Evolutionary conservation across 2,888 invertebrate species (phyloP).

Genomic region (Campaea margaritaria): DNA sequence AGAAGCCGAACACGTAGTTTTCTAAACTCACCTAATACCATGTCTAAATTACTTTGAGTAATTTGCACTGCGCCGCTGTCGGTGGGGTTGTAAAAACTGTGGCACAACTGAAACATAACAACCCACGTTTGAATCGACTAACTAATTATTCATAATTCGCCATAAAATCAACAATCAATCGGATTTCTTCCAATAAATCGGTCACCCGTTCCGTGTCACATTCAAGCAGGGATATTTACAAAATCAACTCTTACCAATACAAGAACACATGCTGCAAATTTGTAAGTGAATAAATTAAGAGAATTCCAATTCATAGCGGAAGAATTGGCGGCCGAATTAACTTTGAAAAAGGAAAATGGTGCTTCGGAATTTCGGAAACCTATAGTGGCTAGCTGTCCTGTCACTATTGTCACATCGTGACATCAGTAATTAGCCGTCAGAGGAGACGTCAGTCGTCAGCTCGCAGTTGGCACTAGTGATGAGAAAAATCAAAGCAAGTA

Average conservation of each 20-base stretch:
- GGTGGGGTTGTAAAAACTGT: constrained; percentile 89
- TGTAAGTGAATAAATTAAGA: constrained; percentile 59
- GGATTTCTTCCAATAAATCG: constrained; percentile 43
- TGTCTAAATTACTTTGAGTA: constrained; percentile 92
- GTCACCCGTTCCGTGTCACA: constrained; percentile 16
- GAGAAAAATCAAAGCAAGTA: no score
- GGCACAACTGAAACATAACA: constrained; percentile 80
- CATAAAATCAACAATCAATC: constrained; percentile 71
- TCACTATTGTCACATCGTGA: no score
- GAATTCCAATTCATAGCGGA: constrained; percentile 59
- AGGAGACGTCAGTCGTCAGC: no score
- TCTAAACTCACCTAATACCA: constrained; percentile 89
- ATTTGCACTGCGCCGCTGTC: constrained; percentile 93
- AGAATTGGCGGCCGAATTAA: constrained; percentile 36
- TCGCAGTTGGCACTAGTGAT: no score
- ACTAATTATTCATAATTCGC: constrained; percentile 70
- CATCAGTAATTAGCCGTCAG: no score
- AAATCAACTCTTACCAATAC: constrained; percentile 67
- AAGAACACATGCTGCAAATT: constrained; percentile 60
- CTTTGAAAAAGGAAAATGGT: constrained; percentile 47
- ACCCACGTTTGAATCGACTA: constrained; percentile 54
- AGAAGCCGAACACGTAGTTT: constrained; percentile 36
- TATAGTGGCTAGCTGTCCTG: constrained; percentile 21
- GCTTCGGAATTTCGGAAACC: constrained; percentile 38
- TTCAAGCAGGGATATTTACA: not conserved